phyloP scores from a whole-genome alignment of 2,113 vertebrate genomes.

The Mandrillus leucophaeus region DNA sequence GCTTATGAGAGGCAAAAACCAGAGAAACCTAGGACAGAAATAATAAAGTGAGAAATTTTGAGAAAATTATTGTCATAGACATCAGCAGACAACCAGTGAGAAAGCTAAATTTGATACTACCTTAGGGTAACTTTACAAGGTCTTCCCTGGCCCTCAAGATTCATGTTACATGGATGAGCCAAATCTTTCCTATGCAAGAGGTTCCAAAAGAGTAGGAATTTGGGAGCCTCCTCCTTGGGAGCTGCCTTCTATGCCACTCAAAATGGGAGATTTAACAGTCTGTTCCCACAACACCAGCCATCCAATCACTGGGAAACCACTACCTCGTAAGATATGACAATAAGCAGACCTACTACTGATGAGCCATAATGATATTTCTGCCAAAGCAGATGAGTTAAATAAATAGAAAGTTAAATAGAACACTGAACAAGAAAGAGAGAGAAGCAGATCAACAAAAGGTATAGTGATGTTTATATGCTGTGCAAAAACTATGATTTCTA shows the following conservation, averaged over 20 bases:
- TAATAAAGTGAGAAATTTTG: background rate
- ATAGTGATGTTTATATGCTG: background rate
- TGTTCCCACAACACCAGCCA: background rate
- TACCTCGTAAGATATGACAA: background rate
- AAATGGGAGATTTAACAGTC: background rate
- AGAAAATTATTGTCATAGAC: background rate
- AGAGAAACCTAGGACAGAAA: background rate
- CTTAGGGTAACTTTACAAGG: background rate
- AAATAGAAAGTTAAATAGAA: background rate
- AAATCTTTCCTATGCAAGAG: background rate
- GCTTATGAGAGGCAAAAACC: background rate
- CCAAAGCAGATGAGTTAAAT: background rate
- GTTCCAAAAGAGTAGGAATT: background rate
- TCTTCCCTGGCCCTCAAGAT: background rate
- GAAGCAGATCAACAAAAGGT: background rate
- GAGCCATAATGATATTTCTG: background rate
- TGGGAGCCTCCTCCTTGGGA: background rate
- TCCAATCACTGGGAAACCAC: background rate
- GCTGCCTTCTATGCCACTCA: background rate
- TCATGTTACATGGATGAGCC: background rate
- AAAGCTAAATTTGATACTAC: background rate
- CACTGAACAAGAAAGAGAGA: background rate
- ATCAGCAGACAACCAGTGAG: background rate
- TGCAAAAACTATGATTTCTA: background rate
- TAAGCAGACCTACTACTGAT: background rate